Evolutionary conservation across 2,888 invertebrate genomes (phyloP).

Genomic region (Tiphia femorata): DNA sequence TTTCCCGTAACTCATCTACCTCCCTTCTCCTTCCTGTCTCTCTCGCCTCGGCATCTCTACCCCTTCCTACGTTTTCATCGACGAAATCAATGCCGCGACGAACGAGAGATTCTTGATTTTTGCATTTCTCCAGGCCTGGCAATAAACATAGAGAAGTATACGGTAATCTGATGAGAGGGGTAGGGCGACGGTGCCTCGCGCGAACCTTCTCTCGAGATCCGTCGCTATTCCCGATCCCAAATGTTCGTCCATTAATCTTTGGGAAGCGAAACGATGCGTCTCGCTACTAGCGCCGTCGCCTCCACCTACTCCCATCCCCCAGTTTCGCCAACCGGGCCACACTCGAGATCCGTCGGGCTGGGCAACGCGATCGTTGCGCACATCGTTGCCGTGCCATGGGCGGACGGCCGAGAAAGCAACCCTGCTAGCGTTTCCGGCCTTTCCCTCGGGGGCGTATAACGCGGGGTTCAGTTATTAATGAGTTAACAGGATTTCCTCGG

Average conservation of each 20-base stretch:
- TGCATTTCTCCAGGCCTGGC: too few relatives aligned
- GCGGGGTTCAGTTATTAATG: constrained; percentile 57
- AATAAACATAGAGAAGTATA: too few relatives aligned
- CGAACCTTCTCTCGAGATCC: too few relatives aligned
- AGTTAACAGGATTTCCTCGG: constrained; percentile 63
- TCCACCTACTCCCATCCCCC: constrained; percentile 12
- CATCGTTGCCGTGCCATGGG: constrained; percentile 2
- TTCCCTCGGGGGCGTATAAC: constrained; percentile 12
- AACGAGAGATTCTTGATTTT: too few relatives aligned
- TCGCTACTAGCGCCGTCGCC: constrained; percentile 24
- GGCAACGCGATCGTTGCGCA: not conserved
- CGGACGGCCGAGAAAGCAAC: constrained; percentile 24
- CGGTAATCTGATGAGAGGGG: too few relatives aligned
- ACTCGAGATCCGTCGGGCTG: too few relatives aligned
- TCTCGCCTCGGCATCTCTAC: constrained; percentile 1
- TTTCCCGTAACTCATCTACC: too few relatives aligned
- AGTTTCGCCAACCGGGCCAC: too few relatives aligned
- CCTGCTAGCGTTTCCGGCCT: constrained; percentile 31
- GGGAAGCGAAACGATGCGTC: constrained; percentile 49
- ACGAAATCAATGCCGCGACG: not conserved
- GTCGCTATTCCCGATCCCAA: too few relatives aligned
- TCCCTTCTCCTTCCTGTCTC: not conserved
- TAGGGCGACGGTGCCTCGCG: too few relatives aligned
- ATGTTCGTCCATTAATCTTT: constrained; percentile 53
- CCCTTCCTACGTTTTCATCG: not conserved